phyloP scores from a whole-genome alignment of 2,888 invertebrate genomes.

The Panopea generosa region DNA sequence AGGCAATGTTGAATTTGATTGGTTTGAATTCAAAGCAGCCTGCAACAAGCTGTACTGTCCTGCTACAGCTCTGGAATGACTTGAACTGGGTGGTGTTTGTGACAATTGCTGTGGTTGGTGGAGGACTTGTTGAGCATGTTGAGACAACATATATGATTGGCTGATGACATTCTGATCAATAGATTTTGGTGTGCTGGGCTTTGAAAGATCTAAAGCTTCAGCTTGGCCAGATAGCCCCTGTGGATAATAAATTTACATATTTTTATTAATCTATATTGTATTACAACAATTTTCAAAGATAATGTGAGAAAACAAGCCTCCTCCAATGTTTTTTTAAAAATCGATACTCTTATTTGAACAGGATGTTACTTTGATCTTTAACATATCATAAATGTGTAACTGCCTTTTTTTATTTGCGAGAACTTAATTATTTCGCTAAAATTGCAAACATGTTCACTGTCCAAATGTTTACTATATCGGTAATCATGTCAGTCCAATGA shows the following conservation, averaged over 20 bases:
- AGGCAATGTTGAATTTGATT: constrained; percentile 48
- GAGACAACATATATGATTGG: constrained; percentile 23
- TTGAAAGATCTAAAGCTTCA: constrained; percentile 57
- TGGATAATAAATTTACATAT: neutral
- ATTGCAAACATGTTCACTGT: no score
- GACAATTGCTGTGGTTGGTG: constrained; percentile 35
- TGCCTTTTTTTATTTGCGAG: no score
- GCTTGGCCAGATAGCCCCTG: constrained; percentile 17
- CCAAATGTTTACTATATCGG: no score
- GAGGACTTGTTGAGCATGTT: constrained; percentile 16
- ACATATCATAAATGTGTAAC: no score
- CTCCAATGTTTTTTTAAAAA: no score
- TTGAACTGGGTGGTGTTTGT: constrained; percentile 29
- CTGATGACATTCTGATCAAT: constrained; percentile 13
- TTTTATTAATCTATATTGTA: no score
- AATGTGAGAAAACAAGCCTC: no score
- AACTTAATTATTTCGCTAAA: no score
- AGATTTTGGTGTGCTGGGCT: constrained; percentile 35
- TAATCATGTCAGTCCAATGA: no score
- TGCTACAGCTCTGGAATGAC: constrained; percentile 32
- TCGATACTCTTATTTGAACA: no score
- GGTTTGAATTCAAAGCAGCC: constrained; percentile 54
- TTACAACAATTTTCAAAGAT: no score
- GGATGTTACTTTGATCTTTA: no score
- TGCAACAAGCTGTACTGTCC: constrained; percentile 57